A percentile compares a stretch with the other conserved stretches of the same genome.
These are phyloP conservation scores for Hypolimnas misippus DNA, from an alignment of 2,888 invertebrate genomes.

Conservation along the genomic window DNA sequence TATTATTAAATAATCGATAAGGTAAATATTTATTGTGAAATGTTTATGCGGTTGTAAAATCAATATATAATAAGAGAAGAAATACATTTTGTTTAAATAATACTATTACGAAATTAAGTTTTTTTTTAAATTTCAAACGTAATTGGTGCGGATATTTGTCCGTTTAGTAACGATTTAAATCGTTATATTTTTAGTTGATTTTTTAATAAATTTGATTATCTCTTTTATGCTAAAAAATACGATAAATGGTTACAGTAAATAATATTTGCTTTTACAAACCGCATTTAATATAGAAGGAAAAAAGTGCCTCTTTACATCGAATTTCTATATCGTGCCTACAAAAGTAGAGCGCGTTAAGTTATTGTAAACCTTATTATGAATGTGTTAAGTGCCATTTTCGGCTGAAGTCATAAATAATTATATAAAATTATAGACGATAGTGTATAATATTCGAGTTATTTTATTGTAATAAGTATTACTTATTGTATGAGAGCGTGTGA, in stretches of 20 bases:
- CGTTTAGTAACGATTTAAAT: no score
- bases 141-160: background rate
- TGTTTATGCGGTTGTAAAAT: constrained; percentile 1
- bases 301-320: constrained; percentile 41
- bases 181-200: background rate
- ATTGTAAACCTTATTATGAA: constrained; percentile 46
- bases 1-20: constrained; percentile 1
- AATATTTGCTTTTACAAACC: background rate
- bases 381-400: constrained; percentile 63
- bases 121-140: no score
- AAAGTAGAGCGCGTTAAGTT: constrained; percentile 19
- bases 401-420: constrained; percentile 60
- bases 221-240: background rate
- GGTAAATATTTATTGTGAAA: constrained; percentile 3
- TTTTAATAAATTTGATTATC: background rate
- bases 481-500: constrained; percentile 71
- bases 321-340: constrained; percentile 27
- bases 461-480: constrained; percentile 74
- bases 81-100: background rate
- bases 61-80: background rate
- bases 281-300: background rate
- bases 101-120: background rate
- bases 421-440: constrained; percentile 47
- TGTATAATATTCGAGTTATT: constrained; percentile 53
- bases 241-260: background rate